These are phyloP conservation scores for Leptodactylus fallax DNA, from an alignment of 2,797 vertebrate genomes.

Conservation along the genomic window DNA sequence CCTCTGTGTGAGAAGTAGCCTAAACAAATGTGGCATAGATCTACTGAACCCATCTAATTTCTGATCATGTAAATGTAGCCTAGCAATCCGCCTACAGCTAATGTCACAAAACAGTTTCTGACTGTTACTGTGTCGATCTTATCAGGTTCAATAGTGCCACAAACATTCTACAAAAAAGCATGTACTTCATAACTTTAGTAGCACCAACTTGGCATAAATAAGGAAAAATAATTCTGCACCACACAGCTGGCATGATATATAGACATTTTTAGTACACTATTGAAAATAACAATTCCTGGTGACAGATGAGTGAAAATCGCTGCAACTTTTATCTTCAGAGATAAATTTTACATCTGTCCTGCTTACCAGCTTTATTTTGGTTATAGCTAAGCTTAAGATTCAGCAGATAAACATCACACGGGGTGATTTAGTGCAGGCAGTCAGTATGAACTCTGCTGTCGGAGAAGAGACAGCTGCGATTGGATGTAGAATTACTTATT, in stretches of 20 bases:
- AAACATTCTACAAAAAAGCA: background rate
- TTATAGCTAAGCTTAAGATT: constrained; percentile 11
- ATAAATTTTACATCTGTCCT: constrained; percentile 27
- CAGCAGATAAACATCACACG: background rate
- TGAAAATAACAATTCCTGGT: constrained; percentile 21
- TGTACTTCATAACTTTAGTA: background rate
- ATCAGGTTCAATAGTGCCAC: too few relatives aligned
- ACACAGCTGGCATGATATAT: background rate
- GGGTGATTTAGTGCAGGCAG: constrained; percentile 28
- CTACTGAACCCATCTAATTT: too few relatives aligned
- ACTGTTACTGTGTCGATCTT: too few relatives aligned
- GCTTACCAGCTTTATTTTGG: constrained; percentile 22
- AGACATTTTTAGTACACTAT: background rate
- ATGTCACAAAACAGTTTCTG: too few relatives aligned
- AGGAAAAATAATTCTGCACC: background rate
- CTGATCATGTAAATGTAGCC: too few relatives aligned
- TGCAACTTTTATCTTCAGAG: constrained; percentile 7
- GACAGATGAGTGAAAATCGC: background rate
- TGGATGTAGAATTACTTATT: constrained; percentile 26
- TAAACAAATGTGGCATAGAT: too few relatives aligned
- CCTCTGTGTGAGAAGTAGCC: too few relatives aligned
- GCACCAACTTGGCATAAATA: background rate
- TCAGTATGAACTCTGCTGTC: constrained; percentile 30
- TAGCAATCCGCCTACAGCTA: too few relatives aligned
- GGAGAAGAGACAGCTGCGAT: constrained; percentile 13